Percentiles rank a stretch among this genome's conserved stretches.
phyloP scores from a whole-genome alignment of 1,140 invertebrate species.

The Theocolax elegans region DNA sequence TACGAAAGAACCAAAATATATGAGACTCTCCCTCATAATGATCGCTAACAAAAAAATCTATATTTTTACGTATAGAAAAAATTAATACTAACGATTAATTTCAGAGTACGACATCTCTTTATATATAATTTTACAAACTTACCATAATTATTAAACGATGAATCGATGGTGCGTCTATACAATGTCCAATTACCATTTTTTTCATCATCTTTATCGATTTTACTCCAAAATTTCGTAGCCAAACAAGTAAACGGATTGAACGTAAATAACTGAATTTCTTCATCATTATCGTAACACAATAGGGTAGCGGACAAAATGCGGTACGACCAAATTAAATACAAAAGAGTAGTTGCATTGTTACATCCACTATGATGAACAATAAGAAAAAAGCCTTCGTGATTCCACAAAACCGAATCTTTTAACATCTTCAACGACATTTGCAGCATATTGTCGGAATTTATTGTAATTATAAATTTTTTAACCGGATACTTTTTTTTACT shows the following conservation, averaged over 20 bases:
- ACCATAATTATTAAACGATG: too few relatives aligned
- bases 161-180: too few relatives aligned
- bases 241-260: neutral
- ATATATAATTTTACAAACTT: too few relatives aligned
- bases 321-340: neutral
- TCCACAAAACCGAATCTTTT: neutral
- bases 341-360: neutral
- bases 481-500: conserved; percentile 2
- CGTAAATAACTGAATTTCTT: neutral
- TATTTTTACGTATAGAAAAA: too few relatives aligned
- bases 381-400: conserved; percentile 3
- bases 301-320: neutral
- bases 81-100: too few relatives aligned
- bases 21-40: too few relatives aligned
- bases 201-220: neutral
- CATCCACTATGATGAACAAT: neutral
- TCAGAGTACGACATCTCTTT: too few relatives aligned
- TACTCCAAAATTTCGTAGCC: neutral
- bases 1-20: too few relatives aligned
- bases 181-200: neutral
- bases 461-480: neutral
- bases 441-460: neutral
- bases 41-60: too few relatives aligned
- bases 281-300: neutral
- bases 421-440: neutral